A percentile compares a stretch with the other conserved stretches of the same genome.
phyloP scores from a whole-genome alignment of 2,113 vertebrate species.

The Pseudonaja textilis region DNA sequence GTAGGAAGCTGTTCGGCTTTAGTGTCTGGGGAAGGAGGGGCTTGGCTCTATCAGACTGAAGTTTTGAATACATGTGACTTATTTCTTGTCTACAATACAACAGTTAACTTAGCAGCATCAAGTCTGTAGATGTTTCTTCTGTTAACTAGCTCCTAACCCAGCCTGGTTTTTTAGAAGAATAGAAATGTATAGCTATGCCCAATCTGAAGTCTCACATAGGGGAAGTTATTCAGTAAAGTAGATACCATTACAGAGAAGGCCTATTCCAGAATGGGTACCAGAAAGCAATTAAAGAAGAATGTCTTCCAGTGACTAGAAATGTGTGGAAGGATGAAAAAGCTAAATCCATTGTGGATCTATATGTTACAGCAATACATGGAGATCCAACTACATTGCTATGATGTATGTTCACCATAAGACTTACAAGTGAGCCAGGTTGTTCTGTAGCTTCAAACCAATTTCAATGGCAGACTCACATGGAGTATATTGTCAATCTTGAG shows the following conservation, averaged over 20 bases:
- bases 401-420: not conserved
- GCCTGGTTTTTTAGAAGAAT: not conserved
- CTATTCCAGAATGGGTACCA: not conserved
- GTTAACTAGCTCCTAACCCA: not conserved
- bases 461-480: not conserved
- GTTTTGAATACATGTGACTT: not conserved
- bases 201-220: not conserved
- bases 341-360: not conserved
- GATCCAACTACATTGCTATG: not conserved
- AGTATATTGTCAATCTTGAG: not conserved
- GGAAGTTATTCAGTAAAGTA: not conserved
- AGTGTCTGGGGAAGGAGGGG: not conserved
- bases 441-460: not conserved
- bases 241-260: not conserved
- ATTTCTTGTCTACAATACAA: not conserved
- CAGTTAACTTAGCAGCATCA: not conserved
- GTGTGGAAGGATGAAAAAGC: not conserved
- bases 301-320: not conserved
- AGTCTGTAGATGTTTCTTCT: not conserved
- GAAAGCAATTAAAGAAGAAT: not conserved
- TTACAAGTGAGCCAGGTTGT: not conserved
- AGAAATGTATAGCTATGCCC: not conserved
- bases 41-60: not conserved
- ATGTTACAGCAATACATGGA: not conserved
- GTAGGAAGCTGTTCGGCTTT: not conserved